Conservation (phyloP, 2,888 invertebrate genomes). For the Tanytarsus gracilentus region DNA sequence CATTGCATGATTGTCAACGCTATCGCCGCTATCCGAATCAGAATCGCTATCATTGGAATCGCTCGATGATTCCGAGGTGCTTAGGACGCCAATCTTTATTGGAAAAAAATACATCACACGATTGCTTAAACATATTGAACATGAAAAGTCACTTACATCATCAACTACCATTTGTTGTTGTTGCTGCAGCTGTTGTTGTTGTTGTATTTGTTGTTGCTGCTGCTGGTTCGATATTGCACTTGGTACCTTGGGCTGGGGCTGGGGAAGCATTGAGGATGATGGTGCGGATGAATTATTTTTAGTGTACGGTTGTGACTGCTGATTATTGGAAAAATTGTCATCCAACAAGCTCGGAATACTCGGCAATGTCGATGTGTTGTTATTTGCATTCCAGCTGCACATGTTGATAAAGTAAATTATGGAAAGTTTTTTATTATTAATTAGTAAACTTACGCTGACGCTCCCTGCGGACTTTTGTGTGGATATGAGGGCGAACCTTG, state of each 20-base stretch:
- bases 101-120: slow-evolving; percentile 31
- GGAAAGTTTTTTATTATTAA: slow-evolving; percentile 3
- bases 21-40: slow-evolving; percentile 37
- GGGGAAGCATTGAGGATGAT: slow-evolving; percentile 23
- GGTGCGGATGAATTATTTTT: slow-evolving; percentile 14
- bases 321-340: slow-evolving; percentile 36
- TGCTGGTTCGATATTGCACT: slow-evolving; percentile 32
- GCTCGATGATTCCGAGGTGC: slow-evolving; percentile 41
- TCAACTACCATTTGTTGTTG: slow-evolving; percentile 31
- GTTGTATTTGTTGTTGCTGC: slow-evolving; percentile 31
- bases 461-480: slow-evolving; percentile 43
- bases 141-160: neutral
- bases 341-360: slow-evolving; percentile 65
- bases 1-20: slow-evolving; percentile 25
- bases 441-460: slow-evolving; percentile 40
- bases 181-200: slow-evolving; percentile 33
- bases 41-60: slow-evolving; percentile 42
- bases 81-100: slow-evolving; percentile 37
- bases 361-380: slow-evolving; percentile 60
- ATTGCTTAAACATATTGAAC: slow-evolving; percentile 32
- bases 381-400: slow-evolving; percentile 53
- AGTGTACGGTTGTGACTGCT: slow-evolving; percentile 32
- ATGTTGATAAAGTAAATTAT: neutral
- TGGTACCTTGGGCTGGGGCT: slow-evolving; percentile 23
- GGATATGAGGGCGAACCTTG: slow-evolving; percentile 48